Base-by-base conservation (phyloP, 1,140 invertebrate species). In the Panonychus citri region DNA sequence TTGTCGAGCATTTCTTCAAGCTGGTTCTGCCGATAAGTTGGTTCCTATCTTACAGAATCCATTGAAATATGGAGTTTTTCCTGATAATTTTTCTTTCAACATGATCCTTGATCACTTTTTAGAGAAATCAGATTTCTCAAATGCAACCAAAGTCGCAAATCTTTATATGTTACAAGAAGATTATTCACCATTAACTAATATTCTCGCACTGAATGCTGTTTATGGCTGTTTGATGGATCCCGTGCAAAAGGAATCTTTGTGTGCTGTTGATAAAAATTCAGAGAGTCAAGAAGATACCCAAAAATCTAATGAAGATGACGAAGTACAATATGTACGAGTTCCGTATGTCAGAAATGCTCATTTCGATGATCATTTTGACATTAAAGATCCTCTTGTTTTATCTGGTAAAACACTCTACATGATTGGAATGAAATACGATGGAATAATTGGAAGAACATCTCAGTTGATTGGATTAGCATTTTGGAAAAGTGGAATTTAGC, bases 111-210 rank as follows among this genome's bases (percentile, higher is more conserved):
- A 93, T 64, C 70, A 74, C 34, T 81, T 87, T 61, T 68, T 93
- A 21, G 78, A 81, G 63, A 68, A 73, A 4, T 68, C 79, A 53
- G 74, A 88, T 65, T 58, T 62, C 49, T 57, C 54, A 63, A 76
- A 77, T 59, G 88, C 87, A 12, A 79, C 82, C 0, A 78, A 77
- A 66, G 70, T 89, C 21, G 83, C 84, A 10, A 74, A 74, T 60
- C 70, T 85, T 53, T 71, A 86, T 53, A 88, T 90, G 81, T 67
- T 90, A 27, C 87, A 95, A 71, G 90, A 95, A 73, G 85, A 90
- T 63, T 77, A 77, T 60, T 71, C 73, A 3, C 75, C 78, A 13
- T 74, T 91, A 26, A 73, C 78, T 1, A 77, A 76, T 63, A 67
- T 76, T 39, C 68, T 94, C 17, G 74, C 76, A 37, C 62, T 89